phyloP scores from a whole-genome alignment of 2,888 invertebrate species.

The Embidobia sp. region DNA sequence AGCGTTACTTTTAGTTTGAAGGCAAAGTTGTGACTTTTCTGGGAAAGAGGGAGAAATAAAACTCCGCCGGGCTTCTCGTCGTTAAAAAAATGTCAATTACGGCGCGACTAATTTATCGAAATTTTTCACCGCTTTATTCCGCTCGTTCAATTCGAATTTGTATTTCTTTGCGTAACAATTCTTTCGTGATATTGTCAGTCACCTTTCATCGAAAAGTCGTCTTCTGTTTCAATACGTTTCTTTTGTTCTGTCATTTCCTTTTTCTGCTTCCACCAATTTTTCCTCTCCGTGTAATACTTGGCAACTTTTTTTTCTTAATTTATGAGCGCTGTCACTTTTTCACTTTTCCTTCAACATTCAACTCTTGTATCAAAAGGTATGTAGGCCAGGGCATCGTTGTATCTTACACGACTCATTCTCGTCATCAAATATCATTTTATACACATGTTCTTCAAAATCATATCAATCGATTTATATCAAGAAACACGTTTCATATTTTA shows the following conservation, averaged over 20 bases:
- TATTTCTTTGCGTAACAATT: slow-evolving; percentile 7
- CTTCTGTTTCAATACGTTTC: slow-evolving; percentile 16
- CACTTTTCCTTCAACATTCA: slow-evolving; percentile 33
- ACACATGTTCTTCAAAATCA: slow-evolving; percentile 40
- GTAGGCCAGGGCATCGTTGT: slow-evolving; percentile 30
- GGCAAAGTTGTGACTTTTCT: slow-evolving; percentile 34
- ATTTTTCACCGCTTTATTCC: slow-evolving; percentile 9
- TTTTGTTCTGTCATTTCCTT: slow-evolving; percentile 15
- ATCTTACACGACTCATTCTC: slow-evolving; percentile 34
- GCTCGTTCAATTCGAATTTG: slow-evolving; percentile 15
- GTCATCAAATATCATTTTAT: slow-evolving; percentile 49
- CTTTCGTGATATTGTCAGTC: slow-evolving; percentile 25
- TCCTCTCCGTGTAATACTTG: slow-evolving; percentile 22
- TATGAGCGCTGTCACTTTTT: slow-evolving; percentile 47
- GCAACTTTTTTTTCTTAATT: slow-evolving; percentile 39
- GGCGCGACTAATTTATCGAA: slow-evolving; percentile 37
- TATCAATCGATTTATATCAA: slow-evolving; percentile 37
- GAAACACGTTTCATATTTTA: slow-evolving; percentile 34
- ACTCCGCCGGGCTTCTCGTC: slow-evolving; percentile 30
- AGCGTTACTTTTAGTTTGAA: slow-evolving; percentile 50
- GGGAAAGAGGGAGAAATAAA: slow-evolving; percentile 32
- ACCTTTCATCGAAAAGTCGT: slow-evolving; percentile 15
- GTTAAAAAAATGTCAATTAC: slow-evolving; percentile 68
- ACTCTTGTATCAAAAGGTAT: slow-evolving; percentile 47
- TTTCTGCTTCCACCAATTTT: slow-evolving; percentile 28